Base-by-base conservation (phyloP, 2,113 vertebrate genomes). In the Romanogobio albipinnatus region DNA sequence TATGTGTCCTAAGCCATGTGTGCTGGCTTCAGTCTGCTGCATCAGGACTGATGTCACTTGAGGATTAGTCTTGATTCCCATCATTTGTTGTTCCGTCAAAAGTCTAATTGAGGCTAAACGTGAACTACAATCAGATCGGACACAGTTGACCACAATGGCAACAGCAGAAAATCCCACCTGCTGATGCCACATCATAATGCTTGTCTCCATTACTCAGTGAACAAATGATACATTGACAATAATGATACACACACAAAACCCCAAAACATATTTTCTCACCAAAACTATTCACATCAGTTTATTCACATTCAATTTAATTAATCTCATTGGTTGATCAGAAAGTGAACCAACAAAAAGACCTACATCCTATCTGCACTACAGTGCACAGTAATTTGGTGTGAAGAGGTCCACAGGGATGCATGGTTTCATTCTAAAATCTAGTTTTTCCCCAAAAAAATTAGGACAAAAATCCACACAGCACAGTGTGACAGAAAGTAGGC, bases 1-100 rank as follows among this genome's bases (percentile, higher is more conserved):
- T 74, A 3, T 47, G 71, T 49, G 71, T 26, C 71, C 43, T 74
- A 74, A 74, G n/a, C 71, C 43, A 47, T 14, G 70, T 73, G 70
- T 73, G 33, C 66, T 10, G 53, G 2, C 53, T 56, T 56, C 17
- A 56, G 53, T 56, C 53, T 22, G 3, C n/a, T 15, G 17, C 43
- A 26, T 74, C 71, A 74, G 43, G 39, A n/a, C 71, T 47, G 43
- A 74, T 49, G 43, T 74, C 11, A 26, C 45, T 74, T 24, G 43
- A 19, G 43, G 43, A 74, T 49, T 74, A 49, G 13, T 26, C 71
- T 74, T 73, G 39, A 14, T 73, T 73, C 43, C 70, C 5, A 7
- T 11, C 43, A 47, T 73, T 74, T 74, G 43, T 47, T 26, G 43
- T 56, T 76, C 15, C 0, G 26, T 76, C 74, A 76, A 56, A 29